Conservation (phyloP, 1,140 invertebrate genomes). For the Pseudobourletiella spinata region DNA sequence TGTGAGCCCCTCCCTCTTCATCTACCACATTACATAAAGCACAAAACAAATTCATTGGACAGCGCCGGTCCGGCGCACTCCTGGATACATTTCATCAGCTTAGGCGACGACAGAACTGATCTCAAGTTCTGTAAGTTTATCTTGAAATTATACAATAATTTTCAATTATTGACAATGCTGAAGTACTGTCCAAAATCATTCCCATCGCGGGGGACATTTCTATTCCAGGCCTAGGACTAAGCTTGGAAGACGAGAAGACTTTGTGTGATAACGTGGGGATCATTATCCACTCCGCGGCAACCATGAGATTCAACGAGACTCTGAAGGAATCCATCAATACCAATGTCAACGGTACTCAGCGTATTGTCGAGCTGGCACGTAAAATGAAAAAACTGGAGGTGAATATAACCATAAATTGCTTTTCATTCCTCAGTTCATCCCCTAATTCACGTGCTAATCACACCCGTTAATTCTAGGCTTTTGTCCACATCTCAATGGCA, state of each 20-base stretch:
- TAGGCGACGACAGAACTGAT: too few relatives aligned
- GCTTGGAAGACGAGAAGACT: slow-evolving; percentile 47
- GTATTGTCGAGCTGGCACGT: slow-evolving; percentile 52
- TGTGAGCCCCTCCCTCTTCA: too few relatives aligned
- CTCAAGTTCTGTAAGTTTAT: too few relatives aligned
- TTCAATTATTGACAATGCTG: slow-evolving; percentile 59
- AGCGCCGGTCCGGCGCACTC: too few relatives aligned
- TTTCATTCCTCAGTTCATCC: too few relatives aligned
- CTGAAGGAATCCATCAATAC: slow-evolving; percentile 55
- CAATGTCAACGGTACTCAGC: slow-evolving; percentile 58
- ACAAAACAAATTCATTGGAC: too few relatives aligned
- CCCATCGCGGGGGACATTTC: slow-evolving; percentile 62
- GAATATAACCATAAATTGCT: slow-evolving; percentile 4
- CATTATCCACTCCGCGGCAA: slow-evolving; percentile 89
- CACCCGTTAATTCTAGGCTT: too few relatives aligned
- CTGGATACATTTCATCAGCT: too few relatives aligned
- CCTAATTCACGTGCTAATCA: too few relatives aligned
- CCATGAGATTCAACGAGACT: slow-evolving; percentile 85
- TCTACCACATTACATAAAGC: too few relatives aligned
- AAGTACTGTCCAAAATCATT: too few relatives aligned
- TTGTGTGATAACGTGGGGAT: slow-evolving; percentile 64
- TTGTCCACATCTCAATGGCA: too few relatives aligned
- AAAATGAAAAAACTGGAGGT: slow-evolving; percentile 1
- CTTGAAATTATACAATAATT: slow-evolving; percentile 39
- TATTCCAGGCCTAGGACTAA: slow-evolving; percentile 46